phyloP scores from a whole-genome alignment of 2,113 vertebrate species.

The Phocoena sinus region DNA sequence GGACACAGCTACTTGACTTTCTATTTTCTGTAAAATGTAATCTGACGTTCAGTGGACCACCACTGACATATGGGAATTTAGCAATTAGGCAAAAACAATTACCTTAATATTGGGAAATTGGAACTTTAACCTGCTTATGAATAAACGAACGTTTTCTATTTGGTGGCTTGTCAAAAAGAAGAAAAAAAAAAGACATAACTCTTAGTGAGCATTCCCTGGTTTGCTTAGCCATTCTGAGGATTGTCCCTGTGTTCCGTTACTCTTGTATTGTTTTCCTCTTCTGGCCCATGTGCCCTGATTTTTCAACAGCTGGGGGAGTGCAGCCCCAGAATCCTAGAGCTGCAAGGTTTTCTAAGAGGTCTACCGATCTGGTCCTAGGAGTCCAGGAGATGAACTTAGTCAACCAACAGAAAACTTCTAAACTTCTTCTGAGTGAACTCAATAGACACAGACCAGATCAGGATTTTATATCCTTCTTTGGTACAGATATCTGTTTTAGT shows the following conservation, averaged over 20 bases:
- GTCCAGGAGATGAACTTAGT: neutral
- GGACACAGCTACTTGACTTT: neutral
- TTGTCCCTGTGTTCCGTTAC: neutral
- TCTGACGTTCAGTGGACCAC: neutral
- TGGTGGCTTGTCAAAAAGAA: neutral
- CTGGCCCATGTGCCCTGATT: neutral
- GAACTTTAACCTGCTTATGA: conserved; percentile 14
- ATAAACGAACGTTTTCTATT: neutral
- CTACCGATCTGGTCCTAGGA: neutral
- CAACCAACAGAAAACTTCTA: neutral
- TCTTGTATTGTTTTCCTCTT: neutral
- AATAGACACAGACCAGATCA: neutral
- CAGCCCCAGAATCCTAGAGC: neutral
- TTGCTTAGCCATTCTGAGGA: neutral
- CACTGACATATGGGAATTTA: neutral
- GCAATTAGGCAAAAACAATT: neutral
- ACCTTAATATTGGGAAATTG: neutral
- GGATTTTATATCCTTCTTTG: neutral
- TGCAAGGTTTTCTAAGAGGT: neutral
- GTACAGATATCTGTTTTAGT: neutral
- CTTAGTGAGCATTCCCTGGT: neutral
- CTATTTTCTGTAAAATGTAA: conserved; percentile 34
- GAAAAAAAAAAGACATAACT: neutral
- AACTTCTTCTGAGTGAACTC: neutral
- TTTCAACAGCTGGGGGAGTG: neutral